Conservation (phyloP, 2,797 vertebrate species). For the Gambusia yucatana region DNA sequence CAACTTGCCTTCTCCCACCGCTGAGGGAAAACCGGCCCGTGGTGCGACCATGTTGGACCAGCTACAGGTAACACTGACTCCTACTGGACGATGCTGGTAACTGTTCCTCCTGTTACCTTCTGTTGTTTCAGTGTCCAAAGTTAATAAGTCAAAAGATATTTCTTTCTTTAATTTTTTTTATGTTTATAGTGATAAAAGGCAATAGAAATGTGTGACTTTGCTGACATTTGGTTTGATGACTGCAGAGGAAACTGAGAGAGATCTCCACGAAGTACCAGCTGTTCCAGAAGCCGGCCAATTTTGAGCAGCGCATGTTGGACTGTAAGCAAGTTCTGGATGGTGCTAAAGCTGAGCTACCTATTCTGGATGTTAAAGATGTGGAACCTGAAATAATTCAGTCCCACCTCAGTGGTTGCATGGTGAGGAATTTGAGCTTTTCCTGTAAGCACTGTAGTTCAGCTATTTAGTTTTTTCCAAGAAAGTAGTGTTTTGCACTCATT, state of each 20-base stretch:
- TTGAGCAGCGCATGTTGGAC: constrained; percentile 98
- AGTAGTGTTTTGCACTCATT: background rate
- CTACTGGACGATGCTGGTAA: constrained; percentile 47
- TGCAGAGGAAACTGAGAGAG: constrained; percentile 93
- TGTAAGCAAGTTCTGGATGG: constrained; percentile 92
- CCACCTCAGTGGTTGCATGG: constrained; percentile 93
- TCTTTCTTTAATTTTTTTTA: background rate
- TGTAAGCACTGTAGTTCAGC: background rate
- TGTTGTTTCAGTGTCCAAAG: background rate
- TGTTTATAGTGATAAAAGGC: background rate
- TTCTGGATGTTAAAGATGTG: constrained; percentile 87
- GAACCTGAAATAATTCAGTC: constrained; percentile 90
- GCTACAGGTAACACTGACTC: constrained; percentile 87
- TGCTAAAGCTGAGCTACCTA: constrained; percentile 89
- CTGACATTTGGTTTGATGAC: background rate
- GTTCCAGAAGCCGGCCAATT: constrained; percentile 98
- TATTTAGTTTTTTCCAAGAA: background rate
- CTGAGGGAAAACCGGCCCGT: constrained; percentile 84
- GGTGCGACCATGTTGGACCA: constrained; percentile 89
- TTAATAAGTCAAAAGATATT: background rate
- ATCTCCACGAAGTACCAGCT: constrained; percentile 96
- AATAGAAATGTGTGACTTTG: background rate
- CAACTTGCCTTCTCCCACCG: constrained; percentile 74
- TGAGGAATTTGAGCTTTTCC: constrained; percentile 57
- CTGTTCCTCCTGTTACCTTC: background rate